Evolutionary conservation across 2,888 invertebrate species (phyloP), one percentile per base, ranked within the genome.

Genomic region (Zeuzera pyrina): DNA sequence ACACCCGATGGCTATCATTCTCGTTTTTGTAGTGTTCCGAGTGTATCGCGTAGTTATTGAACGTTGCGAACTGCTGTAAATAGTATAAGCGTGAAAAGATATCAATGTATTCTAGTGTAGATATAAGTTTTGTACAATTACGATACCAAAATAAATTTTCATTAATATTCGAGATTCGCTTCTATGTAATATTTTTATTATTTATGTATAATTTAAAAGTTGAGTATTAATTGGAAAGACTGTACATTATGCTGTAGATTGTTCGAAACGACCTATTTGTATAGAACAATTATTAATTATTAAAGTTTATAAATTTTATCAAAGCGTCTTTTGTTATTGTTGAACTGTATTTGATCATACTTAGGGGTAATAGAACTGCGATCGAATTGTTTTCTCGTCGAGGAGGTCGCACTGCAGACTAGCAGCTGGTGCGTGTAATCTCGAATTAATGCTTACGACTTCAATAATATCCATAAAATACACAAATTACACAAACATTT

Each of bases 221-320:
- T 65, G 72, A 77, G 76, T 83, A 79, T 81, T 81, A 76, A 68
- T 79, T 70, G 64, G 73, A 73, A 83, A 83, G 81, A 83, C 81
- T 83, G 81, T 83, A 81, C 72, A 74, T 73, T 78, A 76, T 72
- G 77, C 69, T 73, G 76, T 79, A 78, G 77, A 64, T 69, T 59
- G 68, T 70, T 62, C 57, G 57, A 76, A n/a, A 69, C 65, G 71
- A 72, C 76, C 73, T 73, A 73, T 79, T 78, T 78, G 76, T 78
- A 79, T 79, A 79, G 77, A 58, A 61, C 70, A 61, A 66, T 73
- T 71, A 79, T 74, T 77, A 71, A 79, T 74, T 77, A 79, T 79
- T 76, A 59, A 72, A 64, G 66, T 79, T 78, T 77, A 73, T 70
- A 72, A 77, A 69, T 56, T 62, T 62, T 43, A 49, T 46, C n/a